phyloP scores from a whole-genome alignment of 2,888 invertebrate genomes.

The Tubulanus polymorphus region DNA sequence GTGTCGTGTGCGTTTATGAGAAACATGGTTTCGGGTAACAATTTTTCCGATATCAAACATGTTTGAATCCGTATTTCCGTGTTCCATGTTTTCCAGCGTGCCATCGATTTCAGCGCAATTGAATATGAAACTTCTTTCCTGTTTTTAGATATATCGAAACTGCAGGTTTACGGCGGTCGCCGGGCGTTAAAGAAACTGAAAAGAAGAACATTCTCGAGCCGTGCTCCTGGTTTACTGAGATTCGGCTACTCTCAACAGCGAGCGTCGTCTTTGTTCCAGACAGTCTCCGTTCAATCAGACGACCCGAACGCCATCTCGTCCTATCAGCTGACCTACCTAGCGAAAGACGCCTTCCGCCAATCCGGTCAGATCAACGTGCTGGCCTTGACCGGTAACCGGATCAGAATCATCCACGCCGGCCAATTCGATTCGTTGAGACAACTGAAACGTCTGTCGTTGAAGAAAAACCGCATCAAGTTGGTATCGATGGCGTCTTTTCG shows the following conservation, averaged over 20 bases:
- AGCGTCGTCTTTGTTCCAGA: neutral
- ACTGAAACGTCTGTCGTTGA: neutral
- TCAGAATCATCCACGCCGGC: neutral
- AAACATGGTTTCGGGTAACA: too few species aligned
- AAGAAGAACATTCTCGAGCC: neutral
- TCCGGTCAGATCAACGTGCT: neutral
- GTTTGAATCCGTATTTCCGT: too few species aligned
- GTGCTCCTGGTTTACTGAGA: neutral
- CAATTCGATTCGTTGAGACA: neutral
- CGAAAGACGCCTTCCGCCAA: neutral
- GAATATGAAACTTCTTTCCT: too few species aligned
- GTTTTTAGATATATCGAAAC: neutral
- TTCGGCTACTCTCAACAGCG: too few species aligned
- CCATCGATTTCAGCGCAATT: too few species aligned
- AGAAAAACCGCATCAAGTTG: neutral
- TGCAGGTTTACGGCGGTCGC: neutral
- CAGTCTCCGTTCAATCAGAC: too few species aligned
- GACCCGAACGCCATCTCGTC: neutral
- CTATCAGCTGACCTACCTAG: neutral
- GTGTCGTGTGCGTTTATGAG: too few species aligned
- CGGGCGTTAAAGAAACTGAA: neutral
- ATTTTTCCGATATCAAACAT: too few species aligned
- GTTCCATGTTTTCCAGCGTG: too few species aligned
- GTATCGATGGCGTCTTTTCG: neutral
- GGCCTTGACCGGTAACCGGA: neutral